A percentile compares a stretch with the other conserved stretches of the same genome.
phyloP scores from a whole-genome alignment of 2,797 vertebrate genomes.

The Miichthys miiuy region DNA sequence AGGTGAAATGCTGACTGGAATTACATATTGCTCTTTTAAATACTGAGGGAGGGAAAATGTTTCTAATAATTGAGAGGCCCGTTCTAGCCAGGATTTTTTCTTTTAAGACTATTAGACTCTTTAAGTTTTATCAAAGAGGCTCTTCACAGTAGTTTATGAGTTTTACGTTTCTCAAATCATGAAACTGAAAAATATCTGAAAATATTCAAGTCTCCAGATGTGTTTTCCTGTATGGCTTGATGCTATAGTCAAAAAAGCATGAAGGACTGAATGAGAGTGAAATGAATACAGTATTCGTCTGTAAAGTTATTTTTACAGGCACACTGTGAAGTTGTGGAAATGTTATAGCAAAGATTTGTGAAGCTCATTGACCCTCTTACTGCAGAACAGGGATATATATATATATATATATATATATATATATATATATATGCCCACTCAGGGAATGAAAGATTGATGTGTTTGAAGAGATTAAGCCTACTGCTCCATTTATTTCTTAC shows the following conservation, averaged over 20 bases:
- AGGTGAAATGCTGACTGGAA: too few relatives aligned
- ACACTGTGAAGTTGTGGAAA: constrained; percentile 6
- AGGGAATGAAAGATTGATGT: constrained; percentile 55
- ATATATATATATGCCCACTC: constrained; percentile 8
- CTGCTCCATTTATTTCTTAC: constrained; percentile 56
- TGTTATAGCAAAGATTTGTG: constrained; percentile 10
- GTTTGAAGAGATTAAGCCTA: constrained; percentile 55
- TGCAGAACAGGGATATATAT: constrained; percentile 6
- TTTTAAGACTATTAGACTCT: not conserved
- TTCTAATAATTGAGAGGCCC: too few relatives aligned
- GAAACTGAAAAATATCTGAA: not conserved
- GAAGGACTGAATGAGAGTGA: not conserved
- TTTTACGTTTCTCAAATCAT: not conserved
- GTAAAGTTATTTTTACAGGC: not conserved
- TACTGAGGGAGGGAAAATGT: too few relatives aligned
- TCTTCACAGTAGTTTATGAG: not conserved
- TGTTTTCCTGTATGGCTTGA: not conserved
- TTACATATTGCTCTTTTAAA: too few relatives aligned
- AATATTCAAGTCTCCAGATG: not conserved
- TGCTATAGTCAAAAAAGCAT: not conserved
- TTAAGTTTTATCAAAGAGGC: not conserved
- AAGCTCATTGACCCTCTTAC: constrained; percentile 45
- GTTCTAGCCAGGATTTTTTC: not conserved
- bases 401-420: too few relatives aligned
- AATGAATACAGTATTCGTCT: not conserved